phyloP scores from a whole-genome alignment of 2,113 vertebrate species.

The Petrocephalus microphthalmus region DNA sequence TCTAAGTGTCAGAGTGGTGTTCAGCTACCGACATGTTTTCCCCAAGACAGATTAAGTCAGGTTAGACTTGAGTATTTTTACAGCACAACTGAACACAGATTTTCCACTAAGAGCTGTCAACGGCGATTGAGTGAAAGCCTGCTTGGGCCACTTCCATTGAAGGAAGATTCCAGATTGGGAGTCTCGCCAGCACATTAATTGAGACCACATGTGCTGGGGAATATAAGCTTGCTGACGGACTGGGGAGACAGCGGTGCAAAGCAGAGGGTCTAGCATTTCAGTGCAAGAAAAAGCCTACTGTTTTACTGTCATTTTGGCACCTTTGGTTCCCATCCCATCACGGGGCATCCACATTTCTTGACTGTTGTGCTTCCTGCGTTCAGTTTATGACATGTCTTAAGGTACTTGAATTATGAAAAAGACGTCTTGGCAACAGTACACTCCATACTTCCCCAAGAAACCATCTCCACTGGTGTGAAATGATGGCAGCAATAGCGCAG shows the following conservation, averaged over 20 bases:
- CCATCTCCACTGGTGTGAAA: constrained; percentile 41
- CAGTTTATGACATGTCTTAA: constrained; percentile 15
- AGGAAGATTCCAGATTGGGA: constrained; percentile 66
- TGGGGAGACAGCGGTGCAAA: constrained; percentile 47
- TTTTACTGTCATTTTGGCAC: background rate
- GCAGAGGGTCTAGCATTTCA: constrained; percentile 39
- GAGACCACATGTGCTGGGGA: constrained; percentile 70
- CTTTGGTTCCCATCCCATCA: background rate
- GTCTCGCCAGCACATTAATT: constrained; percentile 65
- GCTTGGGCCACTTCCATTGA: constrained; percentile 64
- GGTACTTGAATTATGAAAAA: constrained; percentile 22
- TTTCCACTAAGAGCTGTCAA: constrained; percentile 71
- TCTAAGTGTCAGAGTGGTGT: constrained; percentile 26
- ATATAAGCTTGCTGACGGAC: constrained; percentile 52
- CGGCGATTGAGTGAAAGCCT: constrained; percentile 78
- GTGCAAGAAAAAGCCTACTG: constrained; percentile 23
- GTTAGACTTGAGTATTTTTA: constrained; percentile 63
- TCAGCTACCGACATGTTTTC: constrained; percentile 48
- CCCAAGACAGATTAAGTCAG: constrained; percentile 37
- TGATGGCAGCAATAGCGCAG: constrained; percentile 23
- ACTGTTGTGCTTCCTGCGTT: background rate
- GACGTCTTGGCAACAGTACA: constrained; percentile 39
- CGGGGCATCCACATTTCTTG: background rate
- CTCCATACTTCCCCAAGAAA: constrained; percentile 25
- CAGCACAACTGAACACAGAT: constrained; percentile 72